Conservation (phyloP, 2,797 vertebrate genomes). For the Karalla daura region DNA sequence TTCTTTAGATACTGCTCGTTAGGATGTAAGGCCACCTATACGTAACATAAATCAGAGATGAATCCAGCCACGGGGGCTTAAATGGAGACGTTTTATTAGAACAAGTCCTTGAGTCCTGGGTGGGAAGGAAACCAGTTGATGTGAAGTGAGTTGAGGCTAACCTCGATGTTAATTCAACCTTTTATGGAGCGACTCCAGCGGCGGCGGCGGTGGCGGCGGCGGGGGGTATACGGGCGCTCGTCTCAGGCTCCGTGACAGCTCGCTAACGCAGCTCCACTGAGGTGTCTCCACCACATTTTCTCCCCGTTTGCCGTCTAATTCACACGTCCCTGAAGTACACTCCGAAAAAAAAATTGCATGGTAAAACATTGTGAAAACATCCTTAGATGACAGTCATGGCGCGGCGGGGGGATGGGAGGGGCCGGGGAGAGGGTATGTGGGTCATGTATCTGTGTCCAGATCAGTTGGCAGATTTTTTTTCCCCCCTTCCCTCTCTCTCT, state of each 20-base stretch:
- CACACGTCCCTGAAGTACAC: conserved; percentile 82
- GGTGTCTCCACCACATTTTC: conserved; percentile 79
- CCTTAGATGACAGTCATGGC: conserved; percentile 63
- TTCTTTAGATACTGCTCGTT: conserved; percentile 12
- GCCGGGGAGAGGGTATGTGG: conserved; percentile 52
- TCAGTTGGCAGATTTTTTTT: conserved; percentile 56
- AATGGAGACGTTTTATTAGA: conserved; percentile 65
- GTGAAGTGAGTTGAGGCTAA: conserved; percentile 70
- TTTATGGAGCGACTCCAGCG: conserved; percentile 62
- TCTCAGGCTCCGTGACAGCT: conserved; percentile 79
- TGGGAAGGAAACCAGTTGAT: conserved; percentile 43
- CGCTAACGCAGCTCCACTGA: conserved; percentile 77
- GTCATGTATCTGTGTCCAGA: conserved; percentile 70
- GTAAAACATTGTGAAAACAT: conserved; percentile 85
- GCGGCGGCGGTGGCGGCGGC: not conserved
- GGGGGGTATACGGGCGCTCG: conserved; percentile 15
- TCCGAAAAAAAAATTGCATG: conserved; percentile 68
- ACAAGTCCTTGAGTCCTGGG: conserved; percentile 41
- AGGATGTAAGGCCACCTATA: conserved; percentile 38
- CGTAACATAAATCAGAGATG: conserved; percentile 58
- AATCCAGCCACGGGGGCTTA: conserved; percentile 64
- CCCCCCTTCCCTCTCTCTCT: not conserved
- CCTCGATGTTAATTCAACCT: conserved; percentile 79
- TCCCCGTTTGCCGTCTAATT: conserved; percentile 83
- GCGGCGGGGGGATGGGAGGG: conserved; percentile 40